A percentile compares a stretch with the other conserved stretches of the same genome.
phyloP scores from a whole-genome alignment of 2,113 vertebrate species.

The Paramisgurnus dabryanus region DNA sequence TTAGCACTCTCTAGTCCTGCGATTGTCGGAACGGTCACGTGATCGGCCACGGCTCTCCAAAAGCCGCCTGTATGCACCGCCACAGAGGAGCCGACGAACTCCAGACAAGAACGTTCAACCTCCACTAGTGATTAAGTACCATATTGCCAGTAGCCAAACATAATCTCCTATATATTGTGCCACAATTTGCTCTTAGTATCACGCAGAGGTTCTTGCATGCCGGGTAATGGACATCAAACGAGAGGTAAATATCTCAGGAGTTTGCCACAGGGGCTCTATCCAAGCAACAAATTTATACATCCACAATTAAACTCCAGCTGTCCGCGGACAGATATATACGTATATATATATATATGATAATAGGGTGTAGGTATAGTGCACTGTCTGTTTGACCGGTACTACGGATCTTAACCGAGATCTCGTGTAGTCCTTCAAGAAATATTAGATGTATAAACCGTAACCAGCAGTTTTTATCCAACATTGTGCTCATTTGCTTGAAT shows the following conservation, averaged over 20 bases:
- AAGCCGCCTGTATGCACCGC: constrained; percentile 19
- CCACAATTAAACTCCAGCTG: background rate
- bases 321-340: background rate
- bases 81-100: constrained; percentile 12
- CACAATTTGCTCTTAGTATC: constrained; percentile 37
- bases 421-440: constrained; percentile 44
- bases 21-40: background rate
- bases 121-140: constrained; percentile 35
- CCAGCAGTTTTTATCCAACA: constrained; percentile 46
- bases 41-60: constrained; percentile 1
- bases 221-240: constrained; percentile 5
- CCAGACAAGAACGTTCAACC: background rate
- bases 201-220: constrained; percentile 18
- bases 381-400: constrained; percentile 45
- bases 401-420: constrained; percentile 27
- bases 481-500: constrained; percentile 50
- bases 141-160: constrained; percentile 40
- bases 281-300: constrained; percentile 35
- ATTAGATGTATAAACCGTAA: constrained; percentile 32
- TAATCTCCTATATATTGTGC: constrained; percentile 27
- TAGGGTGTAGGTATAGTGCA: constrained; percentile 43
- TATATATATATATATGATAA: constrained; percentile 6
- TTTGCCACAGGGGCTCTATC: constrained; percentile 36
- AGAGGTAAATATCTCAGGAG: constrained; percentile 24
- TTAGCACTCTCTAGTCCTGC: constrained; percentile 22